Evolutionary conservation across 2,113 vertebrate species (phyloP).

Genomic region (Xiphophorus maculatus): DNA sequence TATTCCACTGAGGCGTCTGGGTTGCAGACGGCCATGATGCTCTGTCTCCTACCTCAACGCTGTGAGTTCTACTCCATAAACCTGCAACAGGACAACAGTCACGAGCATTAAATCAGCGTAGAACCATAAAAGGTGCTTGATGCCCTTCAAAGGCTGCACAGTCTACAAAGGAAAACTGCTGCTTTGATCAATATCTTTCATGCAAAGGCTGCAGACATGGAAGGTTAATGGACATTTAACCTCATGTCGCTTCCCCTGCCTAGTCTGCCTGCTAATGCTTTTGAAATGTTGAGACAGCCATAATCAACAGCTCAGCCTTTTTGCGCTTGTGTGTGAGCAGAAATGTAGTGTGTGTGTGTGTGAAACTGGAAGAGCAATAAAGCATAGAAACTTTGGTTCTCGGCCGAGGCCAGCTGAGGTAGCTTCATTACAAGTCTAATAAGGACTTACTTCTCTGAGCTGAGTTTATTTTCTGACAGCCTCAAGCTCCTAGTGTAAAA

Average conservation of each 20-base stretch:
- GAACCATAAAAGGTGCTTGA: conserved; percentile 49
- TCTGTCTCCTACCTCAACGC: conserved; percentile 2
- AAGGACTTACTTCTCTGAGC: conserved; percentile 6
- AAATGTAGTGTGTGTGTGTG: background rate
- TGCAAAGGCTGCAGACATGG: conserved; percentile 53
- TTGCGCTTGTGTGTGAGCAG: conserved; percentile 4
- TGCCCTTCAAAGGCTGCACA: conserved; percentile 61
- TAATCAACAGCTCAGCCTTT: conserved; percentile 38
- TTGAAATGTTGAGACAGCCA: conserved; percentile 54
- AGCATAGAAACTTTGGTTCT: background rate
- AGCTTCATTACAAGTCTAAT: conserved; percentile 24
- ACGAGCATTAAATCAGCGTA: conserved; percentile 36
- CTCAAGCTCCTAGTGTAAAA: conserved; percentile 1
- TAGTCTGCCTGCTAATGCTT: conserved; percentile 50
- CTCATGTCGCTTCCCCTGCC: conserved; percentile 60
- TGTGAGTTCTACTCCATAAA: conserved; percentile 26
- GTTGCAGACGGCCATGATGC: conserved; percentile 34
- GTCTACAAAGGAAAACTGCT: conserved; percentile 33
- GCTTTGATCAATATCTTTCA: conserved; percentile 71
- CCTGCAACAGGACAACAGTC: conserved; percentile 40
- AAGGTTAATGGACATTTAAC: conserved; percentile 77
- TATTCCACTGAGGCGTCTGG: conserved; percentile 26
- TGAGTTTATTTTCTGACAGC: conserved; percentile 11
- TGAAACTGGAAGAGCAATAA: conserved; percentile 6
- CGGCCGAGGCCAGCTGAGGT: background rate